Evolutionary conservation across 2,797 vertebrate species (phyloP).

Genomic region (Malurus leucopterus): DNA sequence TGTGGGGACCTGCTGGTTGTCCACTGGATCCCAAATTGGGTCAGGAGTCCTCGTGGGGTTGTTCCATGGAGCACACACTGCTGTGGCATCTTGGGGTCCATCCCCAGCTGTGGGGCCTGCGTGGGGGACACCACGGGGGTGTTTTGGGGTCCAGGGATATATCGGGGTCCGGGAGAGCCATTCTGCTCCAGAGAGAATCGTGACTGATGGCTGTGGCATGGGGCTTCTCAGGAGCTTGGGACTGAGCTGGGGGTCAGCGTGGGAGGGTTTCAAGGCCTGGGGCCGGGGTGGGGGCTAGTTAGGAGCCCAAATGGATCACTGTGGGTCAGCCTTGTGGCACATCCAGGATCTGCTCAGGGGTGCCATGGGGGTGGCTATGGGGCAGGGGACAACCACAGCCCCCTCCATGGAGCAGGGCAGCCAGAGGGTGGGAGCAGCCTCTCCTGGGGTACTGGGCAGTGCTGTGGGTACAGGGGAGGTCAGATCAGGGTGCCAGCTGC

Average conservation of each 20-base stretch:
- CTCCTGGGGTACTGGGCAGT: not conserved
- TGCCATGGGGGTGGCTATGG: no score
- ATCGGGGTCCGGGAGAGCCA: fast-evolving
- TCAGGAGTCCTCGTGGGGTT: fast-evolving
- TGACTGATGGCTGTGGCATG: not conserved
- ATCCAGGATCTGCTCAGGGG: not conserved
- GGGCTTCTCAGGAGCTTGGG: not conserved
- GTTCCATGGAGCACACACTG: not conserved
- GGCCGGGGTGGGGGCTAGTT: not conserved
- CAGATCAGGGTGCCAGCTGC: not conserved
- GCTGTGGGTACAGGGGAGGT: fast-evolving
- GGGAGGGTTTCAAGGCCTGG: not conserved
- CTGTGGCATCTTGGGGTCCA: not conserved
- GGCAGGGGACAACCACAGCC: not conserved
- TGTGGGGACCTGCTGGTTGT: not conserved
- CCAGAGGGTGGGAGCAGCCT: not conserved
- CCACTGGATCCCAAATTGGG: not conserved
- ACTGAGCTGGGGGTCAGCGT: not conserved
- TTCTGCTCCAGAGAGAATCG: not conserved
- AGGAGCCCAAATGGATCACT: not conserved
- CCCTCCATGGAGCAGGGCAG: not conserved
- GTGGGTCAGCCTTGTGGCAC: not conserved
- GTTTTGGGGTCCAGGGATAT: not conserved
- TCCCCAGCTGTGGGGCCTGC: not conserved
- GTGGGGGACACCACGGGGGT: fast-evolving